Evolutionary conservation across 2,888 invertebrate species (phyloP), one percentile per base, ranked within the genome.

Genomic region (Eilema caniola): DNA sequence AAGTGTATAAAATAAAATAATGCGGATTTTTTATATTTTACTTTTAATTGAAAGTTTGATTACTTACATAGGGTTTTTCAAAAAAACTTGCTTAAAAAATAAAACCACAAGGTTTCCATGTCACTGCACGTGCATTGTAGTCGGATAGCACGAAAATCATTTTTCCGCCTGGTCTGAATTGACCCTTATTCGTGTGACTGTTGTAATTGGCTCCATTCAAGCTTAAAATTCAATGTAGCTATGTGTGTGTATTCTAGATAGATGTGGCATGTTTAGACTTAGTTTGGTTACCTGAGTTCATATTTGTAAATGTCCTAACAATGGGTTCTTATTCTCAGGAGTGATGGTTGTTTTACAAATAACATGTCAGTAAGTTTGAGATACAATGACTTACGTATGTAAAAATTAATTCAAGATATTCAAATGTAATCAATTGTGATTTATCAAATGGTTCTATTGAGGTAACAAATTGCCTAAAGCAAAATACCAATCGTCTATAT

Each of bases 391-490:
- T 16, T 23, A 24, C 14, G 37, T 14, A 37, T 16, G 37, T 37
- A 37, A 37, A 33, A 61, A 61, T 61, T 12, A 23, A 56, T 64
- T 72, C 73, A 57, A 23, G 1, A 20, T 28, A 20, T 62, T 24
- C 47, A 62, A 14, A 70, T 69, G 60, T 24, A 73, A 78, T 73
- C 47, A 73, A 59, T 68, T 64, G 56, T 59, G 59, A 37, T 47
- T 64, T 71, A 73, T 62, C 24, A 53, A 75, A 72, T 63, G 24
- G 63, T 67, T 72, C 66, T 61, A 71, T 76, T 76, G 68, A 77
- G 66, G 63, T 64, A 69, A 72, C 72, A 56, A 12, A 72, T 73
- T 70, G 70, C 80, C 67, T 67, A 47, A 66, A 68, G 78, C 76
- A 70, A 74, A 64, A 78, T 62, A 73, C 69, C 67, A 59, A 74